Evolutionary conservation across 2,113 vertebrate species (phyloP).

Genomic region (Oenanthe melanoleuca): DNA sequence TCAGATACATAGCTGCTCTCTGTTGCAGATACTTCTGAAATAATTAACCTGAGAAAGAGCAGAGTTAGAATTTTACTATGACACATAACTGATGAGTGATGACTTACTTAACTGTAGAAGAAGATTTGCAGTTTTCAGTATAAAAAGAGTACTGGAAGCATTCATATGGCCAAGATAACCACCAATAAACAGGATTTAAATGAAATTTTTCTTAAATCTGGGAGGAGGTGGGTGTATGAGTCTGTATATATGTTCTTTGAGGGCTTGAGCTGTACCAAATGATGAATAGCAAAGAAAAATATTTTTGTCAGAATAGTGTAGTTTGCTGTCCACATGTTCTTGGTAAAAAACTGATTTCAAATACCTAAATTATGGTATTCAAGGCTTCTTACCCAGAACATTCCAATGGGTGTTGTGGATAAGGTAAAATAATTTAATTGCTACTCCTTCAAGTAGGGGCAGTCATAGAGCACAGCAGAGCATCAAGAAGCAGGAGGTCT

Average conservation of each 20-base stretch:
- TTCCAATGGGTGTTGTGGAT: neutral
- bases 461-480: neutral
- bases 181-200: neutral
- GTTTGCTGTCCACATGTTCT: neutral
- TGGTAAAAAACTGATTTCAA: neutral
- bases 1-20: slow-evolving; percentile 34
- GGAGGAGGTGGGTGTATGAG: neutral
- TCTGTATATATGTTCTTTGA: neutral
- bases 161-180: neutral
- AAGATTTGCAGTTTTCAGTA: slow-evolving; percentile 20
- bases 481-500: neutral
- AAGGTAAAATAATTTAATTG: neutral
- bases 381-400: neutral
- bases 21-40: slow-evolving; percentile 57
- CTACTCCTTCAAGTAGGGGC: neutral
- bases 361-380: neutral
- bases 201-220: neutral
- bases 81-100: slow-evolving; percentile 33
- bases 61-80: slow-evolving; percentile 2
- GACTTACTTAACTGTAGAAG: slow-evolving; percentile 31
- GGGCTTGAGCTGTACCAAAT: neutral
- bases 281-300: neutral
- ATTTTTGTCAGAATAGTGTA: neutral
- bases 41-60: neutral
- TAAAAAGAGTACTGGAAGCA: neutral